Evolutionary conservation across 2,888 invertebrate species (phyloP), one percentile per base, ranked within the genome.

Genomic region (Tipula vernalis): DNA sequence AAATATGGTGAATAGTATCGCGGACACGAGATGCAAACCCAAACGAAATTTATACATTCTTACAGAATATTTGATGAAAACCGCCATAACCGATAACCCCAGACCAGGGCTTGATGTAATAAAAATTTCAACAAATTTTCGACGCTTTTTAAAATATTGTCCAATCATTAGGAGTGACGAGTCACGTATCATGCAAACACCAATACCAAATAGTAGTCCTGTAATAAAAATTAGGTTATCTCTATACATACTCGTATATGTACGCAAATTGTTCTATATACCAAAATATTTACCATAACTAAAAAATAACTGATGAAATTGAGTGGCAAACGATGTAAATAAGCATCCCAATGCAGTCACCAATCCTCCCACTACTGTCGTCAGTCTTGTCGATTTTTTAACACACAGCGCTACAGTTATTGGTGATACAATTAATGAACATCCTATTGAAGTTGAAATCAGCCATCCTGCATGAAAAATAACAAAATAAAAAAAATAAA

Each of bases 91-190:
- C 10, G 96, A 95, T 88, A 97, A 96, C 87, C 97, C 97, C 84
- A 97, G 92, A 1, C 97, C 97, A 89, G 96, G 96, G 89, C 96
- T 96, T 88, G 96, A 95, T 86, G 96, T 95, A 88, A 97, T 95
- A 91, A 97, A 95, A 90, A 97, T 96, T 92, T 97, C 97, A 86
- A 97, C 96, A 89, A 97, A 93, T 91, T 97, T 97, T 87, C 97
- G 92, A 89, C 95, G 93, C 88, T 96, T 91, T 90, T 96, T 96
- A 93, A 97, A 97, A 92, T 97, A 97, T 91, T 97, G 96, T 71
- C 97, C 97, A 88, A 97, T 96, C 96, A 97, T 97, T 89, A 97
- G 92, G 83, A 96, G 96, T 36, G 96, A 96, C 89, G 97, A 96
- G 91, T 96, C 96, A 88, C 97, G 92, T 5, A 96, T 96, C 91